Evolutionary conservation across 1,140 invertebrate species (phyloP), one percentile per base, ranked within the genome.

Genomic region (Papilio polyxenes): DNA sequence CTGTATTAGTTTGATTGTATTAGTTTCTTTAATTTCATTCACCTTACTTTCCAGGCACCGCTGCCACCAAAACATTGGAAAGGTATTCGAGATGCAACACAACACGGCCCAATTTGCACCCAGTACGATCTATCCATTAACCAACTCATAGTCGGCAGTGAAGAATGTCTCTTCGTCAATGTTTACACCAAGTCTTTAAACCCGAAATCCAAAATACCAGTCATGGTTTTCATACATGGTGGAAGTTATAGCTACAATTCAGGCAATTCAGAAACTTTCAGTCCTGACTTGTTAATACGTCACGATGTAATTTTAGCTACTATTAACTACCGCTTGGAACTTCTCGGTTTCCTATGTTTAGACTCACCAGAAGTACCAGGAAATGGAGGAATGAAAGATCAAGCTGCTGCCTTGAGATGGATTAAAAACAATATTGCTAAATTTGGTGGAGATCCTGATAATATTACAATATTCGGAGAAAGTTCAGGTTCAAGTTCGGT

Each of bases 401-500:
- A 96, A 92, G 95, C 96, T 31, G 84, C 81, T 23, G 90, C 89
- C 9, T 81, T 92, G 11, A 80, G 75, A 79, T 92, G 92, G 92
- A 86, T 94, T 31, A 85, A 89, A 79, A 83, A 89, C n/a, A 93
- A 94, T 80, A 94, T 94, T 78, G 83, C 84, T 9, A 78, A 94
- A 79, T 98, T 98, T 89, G 97, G 97, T 17, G 97, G 97, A 3
- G 96, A 97, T 89, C 95, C 96, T 0, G 90, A 96, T 37, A 96
- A 95, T 85, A 95, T 98, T 2, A 97, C 96, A 0, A 91, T 97
- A 23, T 97, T 97, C 85, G 97, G 97, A 3, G 96, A 97, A 88
- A 97, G 96, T 86, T 96, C 97, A 0, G 97, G 96, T 4, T 96
- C 96, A 0, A 95, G 95, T 10, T 96, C 95, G 83, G 96, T 95